Conservation (phyloP, 1,140 invertebrate species). For the Megathymus violae region DNA sequence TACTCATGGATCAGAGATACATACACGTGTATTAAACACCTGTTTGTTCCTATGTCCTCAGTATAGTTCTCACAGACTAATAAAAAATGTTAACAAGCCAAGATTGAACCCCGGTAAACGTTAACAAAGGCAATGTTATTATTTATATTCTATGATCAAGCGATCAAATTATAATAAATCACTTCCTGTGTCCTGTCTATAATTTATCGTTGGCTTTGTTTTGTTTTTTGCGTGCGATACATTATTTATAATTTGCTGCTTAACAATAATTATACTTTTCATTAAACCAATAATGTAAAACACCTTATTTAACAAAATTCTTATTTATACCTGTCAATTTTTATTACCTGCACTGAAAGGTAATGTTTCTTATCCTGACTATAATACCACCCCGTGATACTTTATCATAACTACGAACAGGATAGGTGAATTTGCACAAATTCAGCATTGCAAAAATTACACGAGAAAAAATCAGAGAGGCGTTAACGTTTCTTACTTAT, state of each 20-base stretch:
- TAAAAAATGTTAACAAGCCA: conserved; percentile 30
- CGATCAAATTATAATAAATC: conserved; percentile 75
- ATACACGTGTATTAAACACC: conserved; percentile 20
- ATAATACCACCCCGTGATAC: too few species aligned
- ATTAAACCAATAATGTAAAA: too few species aligned
- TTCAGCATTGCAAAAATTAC: too few species aligned
- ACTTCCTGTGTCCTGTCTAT: conserved; percentile 68
- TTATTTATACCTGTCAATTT: too few species aligned
- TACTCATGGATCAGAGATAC: conserved; percentile 5
- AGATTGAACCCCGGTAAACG: conserved; percentile 17
- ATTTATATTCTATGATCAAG: conserved; percentile 62
- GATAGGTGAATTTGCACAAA: too few species aligned
- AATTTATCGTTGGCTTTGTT: conserved; percentile 41
- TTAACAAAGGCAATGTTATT: conserved; percentile 58
- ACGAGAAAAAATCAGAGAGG: too few species aligned
- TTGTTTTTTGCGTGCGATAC: neutral
- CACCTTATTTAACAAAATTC: too few species aligned
- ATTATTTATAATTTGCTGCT: conserved; percentile 7
- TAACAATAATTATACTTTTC: neutral
- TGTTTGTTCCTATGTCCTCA: conserved; percentile 15
- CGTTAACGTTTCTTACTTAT: too few species aligned
- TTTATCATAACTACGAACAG: too few species aligned
- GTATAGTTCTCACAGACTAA: conserved; percentile 10
- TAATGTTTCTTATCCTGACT: too few species aligned
- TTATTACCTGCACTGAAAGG: too few species aligned